Base-by-base conservation (phyloP, 30 jellyfish, hydroid and myxozoan genomes). In the Catostylus mosaicus region DNA sequence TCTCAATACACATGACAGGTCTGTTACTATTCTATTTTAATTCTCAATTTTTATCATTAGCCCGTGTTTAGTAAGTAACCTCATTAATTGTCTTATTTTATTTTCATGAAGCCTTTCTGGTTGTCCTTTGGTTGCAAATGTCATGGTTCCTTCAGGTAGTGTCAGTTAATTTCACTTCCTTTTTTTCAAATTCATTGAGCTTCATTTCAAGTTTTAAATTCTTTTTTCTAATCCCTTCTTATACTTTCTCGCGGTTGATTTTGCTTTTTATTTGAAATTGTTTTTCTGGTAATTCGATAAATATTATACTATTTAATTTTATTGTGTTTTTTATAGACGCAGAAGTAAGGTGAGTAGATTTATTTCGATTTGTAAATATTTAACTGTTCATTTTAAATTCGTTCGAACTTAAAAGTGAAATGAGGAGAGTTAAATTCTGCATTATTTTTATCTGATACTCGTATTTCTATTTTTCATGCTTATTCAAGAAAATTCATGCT, bases 51-150 rank as follows among this genome's bases (percentile, higher is more conserved):
- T 20, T 29, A 8, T 57, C 30, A 20, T 20, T 22, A 22, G 16
- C 8, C 19, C 23, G 34, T 64, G 7, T 12, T 29, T 33, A 64
- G 48, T 6, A 2, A 14, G 20, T 1, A 34, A 67, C 62, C 33
- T 23, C 31, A 26, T 32, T 29, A 1, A 30, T 67, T 5, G 14
- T 38, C 22, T 2, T 32, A 1, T 1, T 75, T 34, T 27, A 8
- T 78, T 61, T 12, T 0, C 1, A 24, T 57, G 12, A 22, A 80
- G 90, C 45, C 59, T 80, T 23, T 80, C 90, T 80, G 90, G 84
- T 37, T 80, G 90, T 31, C 90, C 90, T 29, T 11, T 80, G 77
- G 77, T 67, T 1, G 90, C 90, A 40, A 77, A 24, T 35, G 68
- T 36, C 12, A 67, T 80, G 84, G 77, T 47, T 8, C 77, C 83